Percentiles rank a stretch among this genome's conserved stretches.
Conservation (phyloP, 1,140 invertebrate species). For the Steinernema khuongi region DNA sequence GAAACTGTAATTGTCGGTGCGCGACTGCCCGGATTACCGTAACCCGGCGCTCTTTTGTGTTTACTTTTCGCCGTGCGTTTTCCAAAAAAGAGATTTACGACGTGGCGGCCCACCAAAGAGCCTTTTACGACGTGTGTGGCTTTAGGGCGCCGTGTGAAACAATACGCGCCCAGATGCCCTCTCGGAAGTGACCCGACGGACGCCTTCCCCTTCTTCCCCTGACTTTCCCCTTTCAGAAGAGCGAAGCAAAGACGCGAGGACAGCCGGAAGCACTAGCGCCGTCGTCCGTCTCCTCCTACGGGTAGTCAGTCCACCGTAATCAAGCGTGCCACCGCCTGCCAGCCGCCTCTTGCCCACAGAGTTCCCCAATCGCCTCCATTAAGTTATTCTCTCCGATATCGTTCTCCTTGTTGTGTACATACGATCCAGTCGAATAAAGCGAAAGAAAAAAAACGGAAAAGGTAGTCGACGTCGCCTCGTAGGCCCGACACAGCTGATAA, state of each 20-base stretch:
- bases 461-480: background rate
- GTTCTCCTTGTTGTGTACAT: background rate
- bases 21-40: slow-evolving; percentile 11
- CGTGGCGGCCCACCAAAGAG: background rate
- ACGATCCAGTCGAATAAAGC: background rate
- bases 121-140: slow-evolving; percentile 8
- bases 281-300: background rate
- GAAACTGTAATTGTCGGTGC: background rate
- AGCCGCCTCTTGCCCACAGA: background rate
- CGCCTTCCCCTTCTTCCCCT: background rate
- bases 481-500: background rate
- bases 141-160: slow-evolving; percentile 15
- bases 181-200: background rate
- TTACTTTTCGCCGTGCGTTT: no score
- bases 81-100: slow-evolving; percentile 3
- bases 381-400: background rate
- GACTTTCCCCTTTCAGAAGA: background rate
- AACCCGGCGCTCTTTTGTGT: background rate
- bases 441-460: background rate
- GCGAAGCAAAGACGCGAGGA: background rate
- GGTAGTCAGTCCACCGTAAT: slow-evolving; percentile 1
- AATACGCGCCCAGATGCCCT: slow-evolving; percentile 14
- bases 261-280: background rate
- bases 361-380: background rate
- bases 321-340: background rate